Percentiles rank a stretch among this genome's conserved stretches.
Evolutionary conservation across 2,113 vertebrate genomes (phyloP).

Genomic region (Tenebrosternarchus preto): DNA sequence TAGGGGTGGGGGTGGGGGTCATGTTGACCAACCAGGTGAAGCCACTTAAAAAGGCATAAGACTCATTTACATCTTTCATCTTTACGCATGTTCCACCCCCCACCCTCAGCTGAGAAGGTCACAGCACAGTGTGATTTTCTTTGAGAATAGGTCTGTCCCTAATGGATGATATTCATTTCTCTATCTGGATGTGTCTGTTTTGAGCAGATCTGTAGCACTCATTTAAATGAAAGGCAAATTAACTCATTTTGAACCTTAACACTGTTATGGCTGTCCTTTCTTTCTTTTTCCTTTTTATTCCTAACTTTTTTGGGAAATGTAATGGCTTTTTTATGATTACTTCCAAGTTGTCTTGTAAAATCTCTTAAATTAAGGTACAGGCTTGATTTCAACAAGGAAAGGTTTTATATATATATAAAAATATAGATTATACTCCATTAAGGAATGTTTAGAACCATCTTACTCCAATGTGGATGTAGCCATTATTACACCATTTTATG

Average conservation of each 20-base stretch:
- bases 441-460: constrained; percentile 87
- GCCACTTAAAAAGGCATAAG: constrained; percentile 25
- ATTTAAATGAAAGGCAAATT: constrained; percentile 59
- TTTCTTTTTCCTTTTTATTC: constrained; percentile 74
- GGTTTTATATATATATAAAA: constrained; percentile 79
- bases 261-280: constrained; percentile 78
- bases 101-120: constrained; percentile 39
- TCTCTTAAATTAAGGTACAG: constrained; percentile 85
- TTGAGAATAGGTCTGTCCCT: constrained; percentile 50
- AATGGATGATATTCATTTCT: constrained; percentile 59
- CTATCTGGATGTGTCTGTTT: constrained; percentile 55
- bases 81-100: constrained; percentile 41
- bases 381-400: constrained; percentile 81
- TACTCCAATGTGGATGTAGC: constrained; percentile 87
- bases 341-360: constrained; percentile 76
- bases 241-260: constrained; percentile 70
- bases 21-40: constrained; percentile 16
- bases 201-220: constrained; percentile 65
- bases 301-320: constrained; percentile 73
- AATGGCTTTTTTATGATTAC: constrained; percentile 78
- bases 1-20: constrained; percentile 5
- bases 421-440: constrained; percentile 88
- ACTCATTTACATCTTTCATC: constrained; percentile 39
- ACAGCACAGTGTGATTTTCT: constrained; percentile 42
- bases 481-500: constrained; percentile 84